phyloP scores from a whole-genome alignment of 2,888 invertebrate genomes.

The Serrognathus titanus region DNA sequence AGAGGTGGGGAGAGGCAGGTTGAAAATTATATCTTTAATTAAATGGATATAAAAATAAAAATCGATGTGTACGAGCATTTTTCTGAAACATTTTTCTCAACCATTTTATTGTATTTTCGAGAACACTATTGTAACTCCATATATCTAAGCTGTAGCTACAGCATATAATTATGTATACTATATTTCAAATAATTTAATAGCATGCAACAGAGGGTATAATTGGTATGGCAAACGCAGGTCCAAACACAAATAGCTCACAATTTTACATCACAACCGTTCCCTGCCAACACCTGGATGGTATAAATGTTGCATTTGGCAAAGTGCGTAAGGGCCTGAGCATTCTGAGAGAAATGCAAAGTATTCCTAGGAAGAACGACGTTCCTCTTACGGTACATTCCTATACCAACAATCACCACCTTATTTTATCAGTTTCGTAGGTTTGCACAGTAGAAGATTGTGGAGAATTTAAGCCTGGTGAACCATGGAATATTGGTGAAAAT shows the following conservation, averaged over 20 bases:
- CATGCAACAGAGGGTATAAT: slow-evolving; percentile 65
- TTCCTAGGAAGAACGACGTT: slow-evolving; percentile 56
- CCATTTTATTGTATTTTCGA: too few species aligned
- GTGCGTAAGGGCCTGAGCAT: slow-evolving; percentile 74
- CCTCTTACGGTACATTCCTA: slow-evolving; percentile 57
- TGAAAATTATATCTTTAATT: too few species aligned
- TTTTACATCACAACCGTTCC: slow-evolving; percentile 84
- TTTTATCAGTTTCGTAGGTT: slow-evolving; percentile 47
- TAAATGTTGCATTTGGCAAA: slow-evolving; percentile 78
- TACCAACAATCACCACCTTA: neutral
- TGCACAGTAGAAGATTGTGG: slow-evolving; percentile 73
- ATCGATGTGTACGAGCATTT: too few species aligned
- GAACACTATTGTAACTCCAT: too few species aligned
- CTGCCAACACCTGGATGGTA: slow-evolving; percentile 73
- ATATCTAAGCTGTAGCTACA: too few species aligned
- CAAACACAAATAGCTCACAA: slow-evolving; percentile 89
- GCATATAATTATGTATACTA: too few species aligned
- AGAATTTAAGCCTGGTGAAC: slow-evolving; percentile 56
- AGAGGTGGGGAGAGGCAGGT: too few species aligned
- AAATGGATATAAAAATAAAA: too few species aligned
- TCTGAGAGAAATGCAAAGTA: slow-evolving; percentile 66
- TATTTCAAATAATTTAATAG: too few species aligned
- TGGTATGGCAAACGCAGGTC: slow-evolving; percentile 79
- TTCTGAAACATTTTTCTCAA: too few species aligned
- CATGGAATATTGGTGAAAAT: slow-evolving; percentile 64